Conservation (phyloP, 2,888 invertebrate species). For the Loripinus fragilis region DNA sequence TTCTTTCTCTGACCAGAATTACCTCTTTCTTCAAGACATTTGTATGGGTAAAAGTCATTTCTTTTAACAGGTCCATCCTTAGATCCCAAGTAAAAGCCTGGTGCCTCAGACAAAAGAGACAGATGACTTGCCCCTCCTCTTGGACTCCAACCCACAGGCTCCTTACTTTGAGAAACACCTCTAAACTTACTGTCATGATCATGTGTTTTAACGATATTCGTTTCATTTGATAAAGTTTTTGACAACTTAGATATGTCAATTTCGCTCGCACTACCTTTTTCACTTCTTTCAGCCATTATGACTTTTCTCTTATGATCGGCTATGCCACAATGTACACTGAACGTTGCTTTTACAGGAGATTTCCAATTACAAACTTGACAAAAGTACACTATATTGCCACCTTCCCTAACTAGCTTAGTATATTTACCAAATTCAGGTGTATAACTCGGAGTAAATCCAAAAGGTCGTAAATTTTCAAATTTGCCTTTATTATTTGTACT, state of each 20-base stretch:
- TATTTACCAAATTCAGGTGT: constrained; percentile 75
- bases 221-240: neutral
- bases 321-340: constrained; percentile 69
- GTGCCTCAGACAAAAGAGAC: constrained; percentile 21
- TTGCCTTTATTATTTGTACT: constrained; percentile 43
- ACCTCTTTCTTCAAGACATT: neutral
- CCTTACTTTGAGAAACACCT: neutral
- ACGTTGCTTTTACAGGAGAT: constrained; percentile 71
- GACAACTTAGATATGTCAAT: neutral
- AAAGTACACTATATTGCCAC: constrained; percentile 76
- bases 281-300: constrained; percentile 22
- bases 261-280: neutral
- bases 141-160: constrained; percentile 27
- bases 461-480: neutral
- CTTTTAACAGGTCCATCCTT: neutral
- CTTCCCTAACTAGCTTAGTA: constrained; percentile 74
- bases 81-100: constrained; percentile 22
- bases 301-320: constrained; percentile 66
- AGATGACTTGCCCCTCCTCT: constrained; percentile 7
- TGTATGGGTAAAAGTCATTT: neutral
- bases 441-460: constrained; percentile 54
- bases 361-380: constrained; percentile 78
- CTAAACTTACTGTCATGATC: neutral
- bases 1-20: constrained; percentile 3
- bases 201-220: neutral